A percentile compares a stretch with the other conserved stretches of the same genome.
Conservation (phyloP, 2,797 vertebrate species). For the Hyperoplus immaculatus region DNA sequence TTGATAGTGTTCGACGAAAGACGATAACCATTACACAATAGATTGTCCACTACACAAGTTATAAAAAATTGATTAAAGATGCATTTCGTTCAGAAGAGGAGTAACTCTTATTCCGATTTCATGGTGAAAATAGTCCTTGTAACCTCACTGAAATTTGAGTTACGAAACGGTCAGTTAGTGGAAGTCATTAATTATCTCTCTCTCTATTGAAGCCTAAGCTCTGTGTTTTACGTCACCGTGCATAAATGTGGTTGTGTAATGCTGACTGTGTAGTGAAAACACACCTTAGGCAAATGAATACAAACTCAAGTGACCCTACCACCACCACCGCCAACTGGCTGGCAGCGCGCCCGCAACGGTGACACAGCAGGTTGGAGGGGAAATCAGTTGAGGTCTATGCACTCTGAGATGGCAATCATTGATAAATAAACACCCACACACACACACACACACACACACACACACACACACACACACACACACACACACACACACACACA, state of each 20-base stretch:
- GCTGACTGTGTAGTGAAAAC: slow-evolving; percentile 42
- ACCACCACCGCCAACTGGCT: slow-evolving; percentile 7
- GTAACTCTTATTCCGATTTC: neutral
- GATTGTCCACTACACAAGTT: neutral
- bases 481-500: no score
- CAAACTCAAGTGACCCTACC: slow-evolving; percentile 42
- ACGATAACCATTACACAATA: neutral
- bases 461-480: no score
- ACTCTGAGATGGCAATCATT: slow-evolving; percentile 81
- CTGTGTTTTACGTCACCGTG: slow-evolving; percentile 18
- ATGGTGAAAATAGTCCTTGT: neutral
- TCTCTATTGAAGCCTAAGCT: slow-evolving; percentile 32
- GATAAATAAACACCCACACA: slow-evolving; percentile 62
- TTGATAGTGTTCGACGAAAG: neutral
- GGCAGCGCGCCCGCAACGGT: slow-evolving; percentile 69
- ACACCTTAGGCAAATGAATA: slow-evolving; percentile 81
- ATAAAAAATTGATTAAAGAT: neutral
- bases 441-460: no score
- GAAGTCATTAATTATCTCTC: slow-evolving; percentile 59
- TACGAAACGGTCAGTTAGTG: slow-evolving; percentile 39
- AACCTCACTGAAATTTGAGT: slow-evolving; percentile 20
- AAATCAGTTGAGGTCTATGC: slow-evolving; percentile 52
- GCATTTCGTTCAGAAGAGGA: neutral
- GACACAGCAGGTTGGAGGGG: slow-evolving; percentile 78
- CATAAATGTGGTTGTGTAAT: slow-evolving; percentile 58